Conservation (phyloP, 2,888 invertebrate genomes). For the Cryptus viduatorius region DNA sequence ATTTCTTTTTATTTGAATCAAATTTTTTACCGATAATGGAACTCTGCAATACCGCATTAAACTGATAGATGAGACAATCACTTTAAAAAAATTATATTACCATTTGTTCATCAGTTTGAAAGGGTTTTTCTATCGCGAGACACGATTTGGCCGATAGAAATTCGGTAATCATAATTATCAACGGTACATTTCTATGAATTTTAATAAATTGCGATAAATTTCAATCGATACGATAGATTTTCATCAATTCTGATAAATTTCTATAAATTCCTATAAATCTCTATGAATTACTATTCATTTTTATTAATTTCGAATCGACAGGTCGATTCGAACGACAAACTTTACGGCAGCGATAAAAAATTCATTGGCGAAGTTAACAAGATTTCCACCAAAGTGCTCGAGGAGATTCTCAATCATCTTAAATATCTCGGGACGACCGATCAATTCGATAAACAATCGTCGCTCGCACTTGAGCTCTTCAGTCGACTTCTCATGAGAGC, state of each 20-base stretch:
- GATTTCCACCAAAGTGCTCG: constrained; percentile 91
- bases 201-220: no score
- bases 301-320: constrained; percentile 81
- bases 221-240: no score
- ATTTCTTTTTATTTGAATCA: constrained; percentile 27
- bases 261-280: no score
- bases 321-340: constrained; percentile 96
- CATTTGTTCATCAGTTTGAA: no score
- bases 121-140: no score
- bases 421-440: constrained; percentile 88
- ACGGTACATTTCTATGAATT: not conserved
- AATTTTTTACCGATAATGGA: constrained; percentile 16
- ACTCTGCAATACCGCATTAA: no score
- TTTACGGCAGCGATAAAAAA: constrained; percentile 96
- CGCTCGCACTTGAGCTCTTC: constrained; percentile 91
- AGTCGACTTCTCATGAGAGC: constrained; percentile 89
- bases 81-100: no score
- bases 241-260: no score
- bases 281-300: constrained; percentile 36
- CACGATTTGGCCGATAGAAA: no score
- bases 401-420: constrained; percentile 91
- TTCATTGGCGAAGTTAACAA: constrained; percentile 93
- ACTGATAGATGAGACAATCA: no score
- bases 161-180: no score
- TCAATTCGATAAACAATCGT: constrained; percentile 89